A percentile compares a stretch with the other conserved stretches of the same genome.
Conservation (phyloP, 1,140 invertebrate species). For the Sycophila sp. region DNA sequence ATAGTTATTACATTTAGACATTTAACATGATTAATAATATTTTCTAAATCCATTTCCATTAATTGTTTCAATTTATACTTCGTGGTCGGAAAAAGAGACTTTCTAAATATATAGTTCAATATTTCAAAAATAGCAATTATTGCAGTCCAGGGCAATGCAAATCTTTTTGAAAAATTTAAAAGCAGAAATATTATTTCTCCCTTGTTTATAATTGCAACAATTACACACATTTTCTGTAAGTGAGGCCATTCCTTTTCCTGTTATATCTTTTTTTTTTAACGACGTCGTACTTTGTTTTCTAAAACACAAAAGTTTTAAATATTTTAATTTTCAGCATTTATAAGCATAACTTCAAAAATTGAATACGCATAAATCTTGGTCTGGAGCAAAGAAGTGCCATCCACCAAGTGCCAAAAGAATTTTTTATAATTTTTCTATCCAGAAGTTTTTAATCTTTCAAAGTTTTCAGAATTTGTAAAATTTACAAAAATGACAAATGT, state of each 20-base stretch:
- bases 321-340: too few species aligned
- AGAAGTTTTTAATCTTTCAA: too few species aligned
- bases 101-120: neutral
- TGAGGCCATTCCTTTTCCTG: neutral
- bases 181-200: neutral
- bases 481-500: too few species aligned
- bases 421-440: too few species aligned
- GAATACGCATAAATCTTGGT: too few species aligned
- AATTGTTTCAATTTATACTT: neutral
- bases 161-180: neutral
- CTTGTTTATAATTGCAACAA: neutral
- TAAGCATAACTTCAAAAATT: too few species aligned
- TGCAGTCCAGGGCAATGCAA: neutral
- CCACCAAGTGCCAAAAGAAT: too few species aligned
- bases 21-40: neutral
- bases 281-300: too few species aligned
- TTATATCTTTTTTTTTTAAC: neutral
- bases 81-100: neutral
- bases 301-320: too few species aligned
- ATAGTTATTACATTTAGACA: neutral
- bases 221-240: neutral
- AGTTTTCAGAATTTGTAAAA: too few species aligned
- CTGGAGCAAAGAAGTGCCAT: too few species aligned
- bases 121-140: neutral
- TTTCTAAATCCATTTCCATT: neutral